Conservation (phyloP, 2,113 vertebrate species). For the Columba livia region DNA sequence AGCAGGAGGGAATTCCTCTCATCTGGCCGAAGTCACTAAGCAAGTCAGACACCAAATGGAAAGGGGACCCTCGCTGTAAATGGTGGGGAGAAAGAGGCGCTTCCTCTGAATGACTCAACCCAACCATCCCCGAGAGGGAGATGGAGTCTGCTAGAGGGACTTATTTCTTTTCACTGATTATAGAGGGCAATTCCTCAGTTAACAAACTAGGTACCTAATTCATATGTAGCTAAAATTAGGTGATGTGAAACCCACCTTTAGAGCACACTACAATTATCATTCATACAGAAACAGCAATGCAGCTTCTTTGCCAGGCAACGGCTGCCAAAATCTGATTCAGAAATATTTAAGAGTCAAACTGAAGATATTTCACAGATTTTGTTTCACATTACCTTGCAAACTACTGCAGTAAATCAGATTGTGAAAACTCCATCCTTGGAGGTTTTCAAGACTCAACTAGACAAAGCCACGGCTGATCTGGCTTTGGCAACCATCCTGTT, state of each 20-base stretch:
- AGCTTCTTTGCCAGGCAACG: background rate
- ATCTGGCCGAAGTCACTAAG: background rate
- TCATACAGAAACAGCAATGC: background rate
- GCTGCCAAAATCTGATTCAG: background rate
- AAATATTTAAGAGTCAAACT: background rate
- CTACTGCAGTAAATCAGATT: background rate
- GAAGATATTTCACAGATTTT: background rate
- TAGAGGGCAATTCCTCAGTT: background rate
- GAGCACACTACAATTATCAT: background rate
- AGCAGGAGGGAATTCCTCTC: background rate
- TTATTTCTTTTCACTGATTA: background rate
- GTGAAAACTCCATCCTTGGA: background rate
- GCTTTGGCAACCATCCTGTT: constrained; percentile 11
- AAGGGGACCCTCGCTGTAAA: background rate
- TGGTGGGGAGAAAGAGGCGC: background rate
- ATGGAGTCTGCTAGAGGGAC: background rate
- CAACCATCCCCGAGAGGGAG: background rate
- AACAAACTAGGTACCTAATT: background rate
- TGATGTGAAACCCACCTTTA: background rate
- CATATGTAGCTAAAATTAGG: background rate
- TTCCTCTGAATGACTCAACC: background rate
- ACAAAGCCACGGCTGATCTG: background rate
- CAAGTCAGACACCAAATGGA: background rate
- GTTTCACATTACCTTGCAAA: background rate
- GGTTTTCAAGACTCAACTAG: background rate